Base-by-base conservation (phyloP, 1,140 invertebrate genomes). In the Drosophila carrolli region DNA sequence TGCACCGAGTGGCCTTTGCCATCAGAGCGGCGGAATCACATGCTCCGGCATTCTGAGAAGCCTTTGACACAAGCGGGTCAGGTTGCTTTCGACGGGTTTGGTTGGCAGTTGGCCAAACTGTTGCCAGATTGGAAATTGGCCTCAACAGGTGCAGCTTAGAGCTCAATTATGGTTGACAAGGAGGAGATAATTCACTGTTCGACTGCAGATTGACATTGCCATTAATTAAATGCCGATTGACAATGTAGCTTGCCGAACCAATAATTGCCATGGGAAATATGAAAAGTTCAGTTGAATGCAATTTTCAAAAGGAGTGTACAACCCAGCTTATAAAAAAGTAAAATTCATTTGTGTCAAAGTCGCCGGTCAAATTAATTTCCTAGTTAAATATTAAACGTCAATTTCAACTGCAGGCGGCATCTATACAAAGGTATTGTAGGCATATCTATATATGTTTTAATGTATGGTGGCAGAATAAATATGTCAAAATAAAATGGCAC, bases 101-200 rank as follows among this genome's bases (percentile, higher is more conserved):
- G 19, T 19, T 40, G 40, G 47, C 50, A 19, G n/a, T 67, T 19
- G 46, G 60, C 62, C n/a, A 35, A 71, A 57, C 62, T 40, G 65
- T 56, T 54, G 51, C 51, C 37, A 37, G 53, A 58, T 58, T 68
- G 53, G 4, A 75, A 46, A 73, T 44, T 55, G 32, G 16, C 44
- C 32, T 13, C 59, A 75, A 76, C 72, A 76, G 73, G 72, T 76
- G 61, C 73, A 54, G 57, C 47, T 59, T 29, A 11, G 27, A 32
- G 73, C 61, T 66, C 73, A 59, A 76, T 76, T 76, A 75, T 54
- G 72, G 35, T 38, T 46, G 61, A 76, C 73, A 67, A 47, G 32
- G 55, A 40, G 27, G n/a, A 51, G 41, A 59, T 76, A 76, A 76
- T 76, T 76, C 54, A 67, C 43, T 75, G 71, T 48, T 35, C 44